Evolutionary conservation across 2,113 vertebrate genomes (phyloP), one percentile per base, ranked within the genome.

Genomic region (Psilopsiagon aymara): DNA sequence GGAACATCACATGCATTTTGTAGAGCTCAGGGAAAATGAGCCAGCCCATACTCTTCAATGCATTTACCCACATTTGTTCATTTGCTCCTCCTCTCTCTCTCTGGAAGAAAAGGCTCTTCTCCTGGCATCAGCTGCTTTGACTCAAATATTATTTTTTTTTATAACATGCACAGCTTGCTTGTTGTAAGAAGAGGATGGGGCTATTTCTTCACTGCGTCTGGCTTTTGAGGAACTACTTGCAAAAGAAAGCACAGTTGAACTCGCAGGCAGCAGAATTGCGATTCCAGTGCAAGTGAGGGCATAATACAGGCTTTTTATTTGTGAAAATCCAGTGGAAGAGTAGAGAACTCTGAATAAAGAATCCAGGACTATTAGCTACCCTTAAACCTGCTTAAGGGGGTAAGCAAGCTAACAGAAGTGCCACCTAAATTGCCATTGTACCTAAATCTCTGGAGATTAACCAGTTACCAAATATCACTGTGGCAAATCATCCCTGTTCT

Each of bases 21-120:
- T 46, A 47, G 16, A 67, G 23, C 20, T 41, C 1, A 49, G 14
- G 21, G 16, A 57, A 90, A 78, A 78, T 28, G 0, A 25, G 10
- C 17, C 24, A 57, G 9, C 10, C 7, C 28, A 15, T 53, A 37
- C 43, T 24, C 35, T 53, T 63, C 41, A 21, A 3, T 27, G 5
- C 2, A 1, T 74, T 80, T 77, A 44, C 15, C 20, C 10, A 15
- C 0, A 0, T 55, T 71, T 55, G 9, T 46, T 60, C 29, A 31
- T 71, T 91, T 84, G 16, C 12, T 14, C 13, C 6, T 59, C 59
- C 25, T 43, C 28, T 64, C 15, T 12, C 13, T 82, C 39, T 79
- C 35, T 79, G 31, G 6, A 33, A 20, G 25, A 67, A 59, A 11
- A 89, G 20, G 5, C 7, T 83, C 41, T 73, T 59, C 24, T 76